Percentiles rank a stretch among this genome's conserved stretches.
These are phyloP conservation scores for Centruroides sculpturatus DNA, from an alignment of 1,140 invertebrate species.

Conservation along the genomic window DNA sequence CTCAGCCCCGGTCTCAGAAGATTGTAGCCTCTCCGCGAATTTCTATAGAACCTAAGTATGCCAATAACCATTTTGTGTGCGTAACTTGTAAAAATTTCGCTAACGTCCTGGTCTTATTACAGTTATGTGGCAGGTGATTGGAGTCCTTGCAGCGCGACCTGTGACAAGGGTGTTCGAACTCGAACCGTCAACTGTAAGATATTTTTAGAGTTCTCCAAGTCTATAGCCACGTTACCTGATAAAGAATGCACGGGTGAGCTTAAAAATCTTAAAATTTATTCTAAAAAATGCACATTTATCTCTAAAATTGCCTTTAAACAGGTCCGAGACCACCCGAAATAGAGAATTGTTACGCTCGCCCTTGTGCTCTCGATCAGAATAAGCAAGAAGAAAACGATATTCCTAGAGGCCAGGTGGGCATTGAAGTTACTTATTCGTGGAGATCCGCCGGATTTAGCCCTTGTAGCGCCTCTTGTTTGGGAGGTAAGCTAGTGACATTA, in stretches of 20 bases:
- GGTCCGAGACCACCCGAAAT: conserved; percentile 62
- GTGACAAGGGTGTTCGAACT: conserved; percentile 68
- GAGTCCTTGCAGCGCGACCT: conserved; percentile 75
- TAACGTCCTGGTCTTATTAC: conserved; percentile 3
- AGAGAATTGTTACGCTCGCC: conserved; percentile 57
- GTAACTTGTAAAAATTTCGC: neutral
- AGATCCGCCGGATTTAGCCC: conserved; percentile 46
- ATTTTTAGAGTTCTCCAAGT: conserved; percentile 75
- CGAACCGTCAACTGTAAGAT: conserved; percentile 80
- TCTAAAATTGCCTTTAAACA: conserved; percentile 5
- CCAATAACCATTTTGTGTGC: too few relatives aligned
- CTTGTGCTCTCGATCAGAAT: conserved; percentile 41
- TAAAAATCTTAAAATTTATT: neutral
- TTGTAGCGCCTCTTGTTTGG: conserved; percentile 87
- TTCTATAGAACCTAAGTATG: neutral
- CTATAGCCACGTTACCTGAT: conserved; percentile 69
- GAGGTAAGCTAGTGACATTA: conserved; percentile 35
- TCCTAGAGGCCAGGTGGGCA: conserved; percentile 5
- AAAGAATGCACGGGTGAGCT: conserved; percentile 51
- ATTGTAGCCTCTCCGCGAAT: neutral
- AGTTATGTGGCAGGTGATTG: conserved; percentile 64
- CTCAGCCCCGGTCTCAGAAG: neutral
- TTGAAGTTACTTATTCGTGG: conserved; percentile 31
- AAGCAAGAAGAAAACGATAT: neutral
- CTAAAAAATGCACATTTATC: neutral